Base-by-base conservation (phyloP, 1,140 invertebrate genomes). In the Zaprionus gabonicus region DNA sequence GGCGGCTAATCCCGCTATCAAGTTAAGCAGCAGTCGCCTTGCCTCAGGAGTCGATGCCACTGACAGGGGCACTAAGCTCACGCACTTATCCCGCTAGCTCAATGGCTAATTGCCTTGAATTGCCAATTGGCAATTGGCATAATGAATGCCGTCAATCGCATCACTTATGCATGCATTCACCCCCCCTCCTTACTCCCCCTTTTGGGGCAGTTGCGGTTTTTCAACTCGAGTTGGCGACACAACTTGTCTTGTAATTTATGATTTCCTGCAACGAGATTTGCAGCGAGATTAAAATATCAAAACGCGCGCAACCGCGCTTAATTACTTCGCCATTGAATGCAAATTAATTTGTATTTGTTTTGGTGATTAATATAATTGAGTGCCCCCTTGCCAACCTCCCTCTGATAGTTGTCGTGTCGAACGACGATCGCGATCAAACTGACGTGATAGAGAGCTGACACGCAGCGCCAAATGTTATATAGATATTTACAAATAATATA, bases 291-390 rank as follows among this genome's bases (percentile, higher is more conserved):
- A 90, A 81, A 77, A 74, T 71, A 84, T 87, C 84, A 79, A 81
- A 81, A 69, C 44, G 56, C 56, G 64, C 41, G n/a, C 41, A 71
- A 67, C 70, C 71, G 78, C 78, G 67, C 74, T 82, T 78, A 78
- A 81, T 74, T 71, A 77, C 78, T 53, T 44, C 23, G 51, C 67
- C 66, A 58, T 88, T 88, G 62, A 81, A 87, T 81, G 81, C 69
- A 83, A 88, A 87, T 87, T 84, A 86, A 87, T 86, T 82, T 77
- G 60, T 64, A 70, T 81, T 72, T 87, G 84, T 81, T 84, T 84
- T 66, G 73, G 71, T 71, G 74, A 80, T 81, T 81, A 82, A 88
- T 60, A 88, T 84, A 87, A 87, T 88, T 87, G 78, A 87, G 46
- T 57, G 60, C 44, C 76, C 71, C 46, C 46, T 51, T 10, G 3